Percentiles rank a stretch among this genome's conserved stretches.
phyloP scores from a whole-genome alignment of 1,140 invertebrate genomes.

The Anastrepha obliqua region DNA sequence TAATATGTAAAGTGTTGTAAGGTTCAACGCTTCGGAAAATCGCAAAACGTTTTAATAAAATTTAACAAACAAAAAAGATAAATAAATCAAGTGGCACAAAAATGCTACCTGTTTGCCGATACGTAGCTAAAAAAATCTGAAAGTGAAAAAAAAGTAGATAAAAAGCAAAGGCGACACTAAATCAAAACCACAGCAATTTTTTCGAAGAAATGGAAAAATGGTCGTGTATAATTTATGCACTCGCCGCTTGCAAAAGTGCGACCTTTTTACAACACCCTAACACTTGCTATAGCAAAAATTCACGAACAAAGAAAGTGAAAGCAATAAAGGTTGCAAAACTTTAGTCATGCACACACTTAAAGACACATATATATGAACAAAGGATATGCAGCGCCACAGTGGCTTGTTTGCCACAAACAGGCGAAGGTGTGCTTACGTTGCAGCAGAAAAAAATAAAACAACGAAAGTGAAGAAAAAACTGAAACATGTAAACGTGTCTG shows the following conservation, averaged over 20 bases:
- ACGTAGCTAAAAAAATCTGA: too few species aligned
- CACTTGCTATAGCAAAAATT: background rate
- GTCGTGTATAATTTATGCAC: slow-evolving; percentile 50
- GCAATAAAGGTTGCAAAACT: background rate
- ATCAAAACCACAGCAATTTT: slow-evolving; percentile 44
- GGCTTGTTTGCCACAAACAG: background rate
- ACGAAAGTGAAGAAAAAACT: background rate
- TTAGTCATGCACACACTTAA: background rate
- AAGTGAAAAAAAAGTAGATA: too few species aligned
- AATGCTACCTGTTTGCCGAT: too few species aligned
- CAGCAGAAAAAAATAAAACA: slow-evolving; percentile 1
- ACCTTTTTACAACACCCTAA: slow-evolving; percentile 21
- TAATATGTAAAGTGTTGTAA: too few species aligned
- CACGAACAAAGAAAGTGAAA: slow-evolving; percentile 5
- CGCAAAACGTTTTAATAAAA: too few species aligned
- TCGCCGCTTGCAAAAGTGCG: slow-evolving; percentile 46
- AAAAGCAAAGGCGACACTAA: background rate
- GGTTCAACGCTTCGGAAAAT: too few species aligned
- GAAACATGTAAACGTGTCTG: background rate
- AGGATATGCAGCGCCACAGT: too few species aligned
- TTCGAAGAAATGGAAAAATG: slow-evolving; percentile 31
- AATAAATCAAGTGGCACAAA: too few species aligned
- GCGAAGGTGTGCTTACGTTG: background rate
- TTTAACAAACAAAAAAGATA: too few species aligned
- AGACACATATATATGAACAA: background rate